Conservation (phyloP, 2,797 vertebrate species). For the Pipistrellus pipistrellus region DNA sequence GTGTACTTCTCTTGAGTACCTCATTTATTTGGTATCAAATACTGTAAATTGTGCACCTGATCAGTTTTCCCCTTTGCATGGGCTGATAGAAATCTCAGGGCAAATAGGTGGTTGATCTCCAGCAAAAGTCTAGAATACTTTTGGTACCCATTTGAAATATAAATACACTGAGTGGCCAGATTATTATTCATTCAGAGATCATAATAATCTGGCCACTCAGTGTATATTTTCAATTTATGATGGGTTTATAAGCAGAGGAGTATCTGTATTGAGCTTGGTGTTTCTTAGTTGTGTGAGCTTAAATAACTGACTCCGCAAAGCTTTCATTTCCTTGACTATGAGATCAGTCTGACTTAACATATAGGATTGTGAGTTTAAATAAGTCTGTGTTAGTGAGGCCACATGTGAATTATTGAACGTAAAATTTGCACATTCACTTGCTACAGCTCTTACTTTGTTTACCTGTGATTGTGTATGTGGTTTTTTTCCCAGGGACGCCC, state of each 20-base stretch:
- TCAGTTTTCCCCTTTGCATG: too few relatives aligned
- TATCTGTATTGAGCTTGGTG: neutral
- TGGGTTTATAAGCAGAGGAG: neutral
- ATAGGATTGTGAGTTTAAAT: neutral
- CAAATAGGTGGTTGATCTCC: too few relatives aligned
- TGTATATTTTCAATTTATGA: neutral
- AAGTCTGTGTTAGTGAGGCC: neutral
- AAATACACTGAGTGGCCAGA: too few relatives aligned
- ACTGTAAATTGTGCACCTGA: too few relatives aligned
- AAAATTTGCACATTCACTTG: neutral
- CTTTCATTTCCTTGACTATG: neutral
- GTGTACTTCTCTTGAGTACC: too few relatives aligned
- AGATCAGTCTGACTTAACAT: neutral
- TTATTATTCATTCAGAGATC: too few relatives aligned
- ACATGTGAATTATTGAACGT: neutral
- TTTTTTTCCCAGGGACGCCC: constrained; percentile 93
- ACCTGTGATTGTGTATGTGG: neutral
- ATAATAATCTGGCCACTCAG: too few relatives aligned
- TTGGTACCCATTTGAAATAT: too few relatives aligned
- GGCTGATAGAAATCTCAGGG: too few relatives aligned
- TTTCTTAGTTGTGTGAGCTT: constrained; percentile 44
- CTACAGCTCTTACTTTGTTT: neutral
- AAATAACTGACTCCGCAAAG: neutral
- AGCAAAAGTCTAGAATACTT: too few relatives aligned
- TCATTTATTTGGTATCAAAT: too few relatives aligned